Base-by-base conservation (phyloP, 2,113 vertebrate genomes). In the Hyla sarda region DNA sequence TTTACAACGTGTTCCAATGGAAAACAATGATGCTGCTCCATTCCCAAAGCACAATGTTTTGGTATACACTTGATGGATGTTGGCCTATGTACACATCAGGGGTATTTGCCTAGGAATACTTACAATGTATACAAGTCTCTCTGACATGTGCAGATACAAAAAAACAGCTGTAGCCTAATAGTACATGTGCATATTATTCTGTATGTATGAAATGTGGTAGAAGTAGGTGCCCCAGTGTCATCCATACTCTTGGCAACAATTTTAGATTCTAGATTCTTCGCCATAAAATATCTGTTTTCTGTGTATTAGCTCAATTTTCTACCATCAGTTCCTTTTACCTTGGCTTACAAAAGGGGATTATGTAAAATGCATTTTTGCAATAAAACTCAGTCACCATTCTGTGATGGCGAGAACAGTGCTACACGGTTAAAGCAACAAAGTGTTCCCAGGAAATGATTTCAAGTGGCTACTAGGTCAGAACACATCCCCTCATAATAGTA, bases 401-500 rank as follows among this genome's bases (percentile, higher is more conserved):
- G 41, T 71, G 67, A 41, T 41, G 67, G 32, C 10, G 67, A 71
- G 67, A 71, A 71, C 17, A 71, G 32, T 37, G 67, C 32, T 71
- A 4, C 67, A 71, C 30, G 34, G 67, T 71, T 34, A 71, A 37
- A 16, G 67, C 67, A 71, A 37, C 67, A 71, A 71, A 71, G 67
- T 71, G 67, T 71, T 71, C 67, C 34, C 67, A 41, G 67, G 67
- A 71, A 71, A 71, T 71, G 67, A 71, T 71, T 71, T 71, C 67
- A 71, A 13, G 67, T 71, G 34, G 67, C 34, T 71, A 21, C 67
- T 71, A 12, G 67, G 67, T 71, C 67, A 71, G 67, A 13, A 71
- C 67, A 41, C 67, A 41, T 71, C 34, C 34, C 32, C 67, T 71
- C 67, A 16, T 37, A 41, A 71, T 71, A 41, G 34, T 71, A 69